Base-by-base conservation (phyloP, 2,113 vertebrate genomes). In the Melanocharis versteri region DNA sequence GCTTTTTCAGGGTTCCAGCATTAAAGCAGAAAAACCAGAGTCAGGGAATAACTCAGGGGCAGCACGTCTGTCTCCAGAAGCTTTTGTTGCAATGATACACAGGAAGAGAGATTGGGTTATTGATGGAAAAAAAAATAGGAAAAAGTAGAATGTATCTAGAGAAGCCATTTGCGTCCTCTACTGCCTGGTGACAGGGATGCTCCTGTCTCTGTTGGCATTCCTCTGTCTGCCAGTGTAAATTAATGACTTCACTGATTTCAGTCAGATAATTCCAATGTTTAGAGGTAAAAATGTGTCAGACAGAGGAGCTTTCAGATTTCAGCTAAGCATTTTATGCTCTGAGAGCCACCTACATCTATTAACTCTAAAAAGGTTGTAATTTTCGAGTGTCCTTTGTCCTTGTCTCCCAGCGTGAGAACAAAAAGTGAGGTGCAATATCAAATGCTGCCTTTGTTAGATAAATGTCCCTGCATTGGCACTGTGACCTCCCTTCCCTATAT, bases 391-490 rank as follows among this genome's bases (percentile, higher is more conserved):
- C 48, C 18, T 79, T 90, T 87, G 40, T 83, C 72, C 44, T 60
- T 50, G 47, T 73, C 66, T 86, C 69, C 42, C 39, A 33, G 16
- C 2, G 3, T 31, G 51, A 87, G 56, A 62, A 24, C 51, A 75
- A 71, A 80, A 81, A 71, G 35, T 8, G 10, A 48, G 44, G 45
- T 56, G 70, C 3, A 9, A 6, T 60, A 91, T 54, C 39, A 78
- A 66, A 50, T 26, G 40, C 31, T 64, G n/a, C 42, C 35, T 76
- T 45, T 84, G 65, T 62, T 33, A 84, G 83, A 90, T 51, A 81
- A 80, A 87, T 64, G 53, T n/a, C 64, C 6, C 1, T 50, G 62
- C 0, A 0, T 1, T 66, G 83, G 60, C 4, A 6, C 19, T 11
- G 51, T 70, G 64, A 95, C 76, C 69, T 80, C 3, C 0, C 72